Base-by-base conservation (phyloP, 2,797 vertebrate genomes). In the Neosalanx taihuensis region DNA sequence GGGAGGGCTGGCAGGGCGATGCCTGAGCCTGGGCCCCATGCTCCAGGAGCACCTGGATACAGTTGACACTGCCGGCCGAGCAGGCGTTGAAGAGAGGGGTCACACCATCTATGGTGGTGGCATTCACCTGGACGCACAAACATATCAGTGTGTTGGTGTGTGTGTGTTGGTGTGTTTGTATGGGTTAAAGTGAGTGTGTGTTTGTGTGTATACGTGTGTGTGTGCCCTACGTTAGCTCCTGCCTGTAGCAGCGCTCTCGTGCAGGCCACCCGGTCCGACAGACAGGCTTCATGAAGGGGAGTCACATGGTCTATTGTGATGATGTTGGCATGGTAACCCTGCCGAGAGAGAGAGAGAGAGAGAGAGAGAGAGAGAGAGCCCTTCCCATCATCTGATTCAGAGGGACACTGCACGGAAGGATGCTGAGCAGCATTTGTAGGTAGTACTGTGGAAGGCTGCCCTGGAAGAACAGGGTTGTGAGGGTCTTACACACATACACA, bases 41-140 rank as follows among this genome's bases (percentile, higher is more conserved):
- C 71, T 97, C 94, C 83, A 99, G 81, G 12, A 99, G 90, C 6
- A 98, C 92, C 53, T 97, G 95, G 12, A 92, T 74, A 35, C 97
- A 98, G 1, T 91, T 85, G 0, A 90, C 82, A 0, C 95, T 98
- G 70, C 97, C 97, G 64, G 92, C 92, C 0, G 94, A 92, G 73
- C 97, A 97, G 0, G 95, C 94, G 12, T 97, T 97, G 86, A 94
- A 98, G 63, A 99, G 85, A 4, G 97, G 95, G n/a, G 95, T 97
- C 83, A 94, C 91, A 0, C 95, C 96, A 7, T 99, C 95, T 15
- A 99, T 97, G 6, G 96, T 98, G 15, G 94, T 91, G 26, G 95
- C 95, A 0, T 98, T 97, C 63, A 96, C 94, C 97, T 98, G 70
- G 2, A 70, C 6, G 57, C 56, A 69, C 41, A 64, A 7, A 70